Conservation (phyloP, 2,113 vertebrate species). For the Kryptolebias marmoratus region DNA sequence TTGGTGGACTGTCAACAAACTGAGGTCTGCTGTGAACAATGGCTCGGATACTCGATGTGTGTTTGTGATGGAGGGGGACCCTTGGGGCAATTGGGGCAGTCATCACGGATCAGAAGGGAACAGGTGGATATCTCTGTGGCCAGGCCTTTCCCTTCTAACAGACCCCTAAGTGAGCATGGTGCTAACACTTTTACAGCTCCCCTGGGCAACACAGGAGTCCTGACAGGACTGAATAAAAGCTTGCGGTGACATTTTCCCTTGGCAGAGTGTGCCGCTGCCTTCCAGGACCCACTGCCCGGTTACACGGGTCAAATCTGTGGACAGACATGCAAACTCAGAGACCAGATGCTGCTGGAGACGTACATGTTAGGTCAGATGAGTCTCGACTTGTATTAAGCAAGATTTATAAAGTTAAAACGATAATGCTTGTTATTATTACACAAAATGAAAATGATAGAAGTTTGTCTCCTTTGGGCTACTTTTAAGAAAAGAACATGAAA, state of each 20-base stretch:
- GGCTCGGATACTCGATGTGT: not conserved
- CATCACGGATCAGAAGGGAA: conserved; percentile 56
- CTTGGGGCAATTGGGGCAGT: conserved; percentile 36
- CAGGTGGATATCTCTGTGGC: conserved; percentile 73
- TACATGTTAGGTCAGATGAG: too few relatives aligned
- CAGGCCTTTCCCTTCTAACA: conserved; percentile 58
- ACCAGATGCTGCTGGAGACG: conserved; percentile 26
- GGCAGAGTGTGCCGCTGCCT: conserved; percentile 60
- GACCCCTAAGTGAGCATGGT: conserved; percentile 55
- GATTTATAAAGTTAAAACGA: too few relatives aligned
- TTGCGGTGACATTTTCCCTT: conserved; percentile 81
- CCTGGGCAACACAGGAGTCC: conserved; percentile 63
- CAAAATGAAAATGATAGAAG: too few relatives aligned
- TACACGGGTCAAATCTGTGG: conserved; percentile 43
- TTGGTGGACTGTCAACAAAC: too few relatives aligned
- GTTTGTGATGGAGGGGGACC: conserved; percentile 24
- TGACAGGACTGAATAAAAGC: conserved; percentile 59
- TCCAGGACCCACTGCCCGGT: conserved; percentile 30
- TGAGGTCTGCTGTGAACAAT: too few relatives aligned
- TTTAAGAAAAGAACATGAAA: too few relatives aligned
- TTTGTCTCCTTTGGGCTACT: too few relatives aligned
- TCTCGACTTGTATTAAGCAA: too few relatives aligned
- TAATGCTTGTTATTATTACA: too few relatives aligned
- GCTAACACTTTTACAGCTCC: conserved; percentile 82
- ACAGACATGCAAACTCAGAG: conserved; percentile 45